phyloP scores from a whole-genome alignment of 2,113 vertebrate genomes.

The Otis tarda region DNA sequence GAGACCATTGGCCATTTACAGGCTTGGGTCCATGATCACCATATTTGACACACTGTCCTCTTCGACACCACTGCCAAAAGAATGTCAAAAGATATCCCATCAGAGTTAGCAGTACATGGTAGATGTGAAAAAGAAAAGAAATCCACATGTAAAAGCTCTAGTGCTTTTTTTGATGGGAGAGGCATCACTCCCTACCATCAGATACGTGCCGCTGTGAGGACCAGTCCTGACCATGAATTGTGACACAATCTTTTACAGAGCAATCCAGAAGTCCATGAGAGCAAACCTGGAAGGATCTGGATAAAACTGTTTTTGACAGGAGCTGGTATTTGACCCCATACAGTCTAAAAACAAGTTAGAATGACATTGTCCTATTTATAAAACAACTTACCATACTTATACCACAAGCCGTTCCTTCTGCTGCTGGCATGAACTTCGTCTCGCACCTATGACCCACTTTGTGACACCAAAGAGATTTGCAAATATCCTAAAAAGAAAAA shows the following conservation, averaged over 20 bases:
- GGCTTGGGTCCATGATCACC: constrained; percentile 90
- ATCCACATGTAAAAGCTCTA: background rate
- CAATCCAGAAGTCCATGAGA: background rate
- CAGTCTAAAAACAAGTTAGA: background rate
- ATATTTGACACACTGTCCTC: constrained; percentile 90
- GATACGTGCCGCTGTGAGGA: background rate
- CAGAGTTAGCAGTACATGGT: background rate
- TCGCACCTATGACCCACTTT: constrained; percentile 92
- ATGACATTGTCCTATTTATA: background rate
- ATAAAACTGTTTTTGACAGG: background rate
- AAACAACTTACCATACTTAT: constrained; percentile 88
- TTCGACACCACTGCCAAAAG: constrained; percentile 91
- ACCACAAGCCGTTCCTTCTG: constrained; percentile 93
- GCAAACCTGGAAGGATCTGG: background rate
- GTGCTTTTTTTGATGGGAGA: background rate
- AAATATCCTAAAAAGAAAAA: constrained; percentile 88
- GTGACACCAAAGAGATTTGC: constrained; percentile 98
- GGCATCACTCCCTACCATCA: background rate
- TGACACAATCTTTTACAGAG: background rate
- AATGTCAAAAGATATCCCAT: constrained; percentile 6
- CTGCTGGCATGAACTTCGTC: constrained; percentile 99
- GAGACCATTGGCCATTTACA: constrained; percentile 91
- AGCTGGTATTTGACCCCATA: background rate
- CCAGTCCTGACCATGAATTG: background rate
- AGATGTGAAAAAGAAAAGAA: background rate